phyloP scores from a whole-genome alignment of 2,888 invertebrate genomes.

The Diarsia rubi region DNA sequence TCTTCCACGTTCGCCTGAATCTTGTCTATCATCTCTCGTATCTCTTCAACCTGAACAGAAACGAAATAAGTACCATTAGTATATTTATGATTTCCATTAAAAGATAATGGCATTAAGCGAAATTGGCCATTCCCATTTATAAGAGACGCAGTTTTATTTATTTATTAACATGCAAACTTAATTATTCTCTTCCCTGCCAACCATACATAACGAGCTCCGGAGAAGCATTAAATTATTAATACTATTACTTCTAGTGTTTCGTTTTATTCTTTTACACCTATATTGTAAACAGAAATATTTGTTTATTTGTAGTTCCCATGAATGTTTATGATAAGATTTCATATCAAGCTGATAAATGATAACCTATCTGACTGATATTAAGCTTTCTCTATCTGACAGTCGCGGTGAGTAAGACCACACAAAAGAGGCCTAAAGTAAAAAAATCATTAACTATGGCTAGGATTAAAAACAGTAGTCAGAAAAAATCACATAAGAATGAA shows the following conservation, averaged over 20 bases:
- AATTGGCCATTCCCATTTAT: conserved; percentile 4
- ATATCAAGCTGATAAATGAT: conserved; percentile 40
- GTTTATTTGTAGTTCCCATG: conserved; percentile 47
- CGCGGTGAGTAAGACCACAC: not conserved
- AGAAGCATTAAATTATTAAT: conserved; percentile 11
- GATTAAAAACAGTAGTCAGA: not conserved
- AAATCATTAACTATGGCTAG: not conserved
- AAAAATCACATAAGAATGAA: conserved; percentile 23
- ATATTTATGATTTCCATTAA: not conserved
- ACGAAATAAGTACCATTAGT: conserved; percentile 19
- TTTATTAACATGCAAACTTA: conserved; percentile 26
- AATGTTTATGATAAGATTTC: conserved; percentile 31
- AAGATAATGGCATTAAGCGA: conserved; percentile 9
- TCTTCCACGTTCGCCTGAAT: conserved; percentile 99
- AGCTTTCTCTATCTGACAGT: conserved; percentile 8
- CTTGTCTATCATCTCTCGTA: conserved; percentile 99
- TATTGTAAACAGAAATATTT: conserved; percentile 34
- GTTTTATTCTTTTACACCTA: conserved; percentile 13
- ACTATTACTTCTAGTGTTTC: conserved; percentile 2
- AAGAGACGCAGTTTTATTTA: conserved; percentile 19
- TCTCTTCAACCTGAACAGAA: conserved; percentile 97
- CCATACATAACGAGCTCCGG: conserved; percentile 20
- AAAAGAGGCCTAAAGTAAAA: not conserved
- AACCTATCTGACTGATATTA: conserved; percentile 36
- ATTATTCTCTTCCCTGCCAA: conserved; percentile 23